These are phyloP conservation scores for Pseudolaguvia tuberculata DNA, from an alignment of 2,113 vertebrate species.

Conservation along the genomic window DNA sequence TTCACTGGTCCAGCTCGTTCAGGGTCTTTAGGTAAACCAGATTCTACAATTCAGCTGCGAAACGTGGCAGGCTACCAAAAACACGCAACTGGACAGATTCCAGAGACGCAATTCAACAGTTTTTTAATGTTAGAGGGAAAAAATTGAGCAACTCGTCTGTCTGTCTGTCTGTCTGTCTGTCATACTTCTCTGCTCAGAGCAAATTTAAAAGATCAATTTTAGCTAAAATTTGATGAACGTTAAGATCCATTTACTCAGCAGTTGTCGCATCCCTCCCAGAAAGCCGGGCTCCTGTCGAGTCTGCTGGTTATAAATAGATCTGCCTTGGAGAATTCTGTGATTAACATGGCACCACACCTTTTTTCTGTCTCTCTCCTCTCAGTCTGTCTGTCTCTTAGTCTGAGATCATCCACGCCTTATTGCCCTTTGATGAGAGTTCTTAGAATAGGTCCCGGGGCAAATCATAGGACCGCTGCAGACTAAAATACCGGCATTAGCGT, in stretches of 20 bases:
- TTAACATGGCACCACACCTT: conserved; percentile 32
- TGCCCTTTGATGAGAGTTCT: conserved; percentile 11
- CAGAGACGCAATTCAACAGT: not conserved
- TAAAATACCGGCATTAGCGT: conserved; percentile 5
- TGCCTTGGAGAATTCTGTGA: conserved; percentile 34
- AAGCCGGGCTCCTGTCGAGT: conserved; percentile 17
- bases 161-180: too few species aligned
- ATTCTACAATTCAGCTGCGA: conserved; percentile 1
- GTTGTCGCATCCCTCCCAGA: conserved; percentile 8
- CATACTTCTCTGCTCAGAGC: too few species aligned
- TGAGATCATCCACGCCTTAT: not conserved
- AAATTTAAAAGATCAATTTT: not conserved
- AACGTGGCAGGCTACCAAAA: not conserved
- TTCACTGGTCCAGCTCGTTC: not conserved
- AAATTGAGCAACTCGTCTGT: not conserved
- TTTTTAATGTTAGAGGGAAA: not conserved
- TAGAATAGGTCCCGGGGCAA: conserved; percentile 7
- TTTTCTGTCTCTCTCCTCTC: conserved; percentile 20
- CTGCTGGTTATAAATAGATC: conserved; percentile 30
- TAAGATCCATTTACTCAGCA: conserved; percentile 24
- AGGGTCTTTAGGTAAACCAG: not conserved
- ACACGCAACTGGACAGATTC: not conserved
- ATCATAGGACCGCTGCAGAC: not conserved
- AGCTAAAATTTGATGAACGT: conserved; percentile 16
- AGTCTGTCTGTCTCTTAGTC: not conserved